These are phyloP conservation scores for Bothrops jararaca DNA, from an alignment of 2,113 vertebrate species.

Conservation along the genomic window DNA sequence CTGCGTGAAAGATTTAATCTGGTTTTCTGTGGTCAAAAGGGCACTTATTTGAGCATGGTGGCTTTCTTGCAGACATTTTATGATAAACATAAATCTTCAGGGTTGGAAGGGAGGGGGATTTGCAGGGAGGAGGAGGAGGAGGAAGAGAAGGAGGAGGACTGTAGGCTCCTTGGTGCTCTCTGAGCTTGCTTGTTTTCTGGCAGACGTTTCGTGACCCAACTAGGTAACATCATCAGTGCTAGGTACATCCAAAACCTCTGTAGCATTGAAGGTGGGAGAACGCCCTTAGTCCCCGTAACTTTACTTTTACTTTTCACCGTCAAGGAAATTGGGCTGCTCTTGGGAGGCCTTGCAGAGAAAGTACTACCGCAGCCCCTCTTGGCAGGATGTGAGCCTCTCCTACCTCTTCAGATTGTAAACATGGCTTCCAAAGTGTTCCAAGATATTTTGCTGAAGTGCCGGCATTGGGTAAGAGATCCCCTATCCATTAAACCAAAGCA, in stretches of 20 bases:
- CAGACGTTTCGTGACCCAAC: too few relatives aligned
- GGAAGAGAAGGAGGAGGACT: too few relatives aligned
- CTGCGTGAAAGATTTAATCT: not conserved
- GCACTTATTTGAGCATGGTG: not conserved
- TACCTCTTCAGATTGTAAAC: constrained; percentile 65
- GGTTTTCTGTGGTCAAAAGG: fast-evolving
- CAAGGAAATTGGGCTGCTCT: constrained; percentile 76
- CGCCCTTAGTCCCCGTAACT: not conserved
- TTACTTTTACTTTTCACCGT: not conserved
- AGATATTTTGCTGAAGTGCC: constrained; percentile 84
- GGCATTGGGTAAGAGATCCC: constrained; percentile 80
- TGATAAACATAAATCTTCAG: too few relatives aligned
- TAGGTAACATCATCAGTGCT: too few relatives aligned
- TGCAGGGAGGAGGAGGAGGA: too few relatives aligned
- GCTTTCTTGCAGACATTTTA: too few relatives aligned
- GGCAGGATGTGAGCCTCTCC: not conserved
- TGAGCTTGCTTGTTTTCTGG: too few relatives aligned
- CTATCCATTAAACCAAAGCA: fast-evolving
- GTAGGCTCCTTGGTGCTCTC: too few relatives aligned
- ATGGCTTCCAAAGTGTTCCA: constrained; percentile 74
- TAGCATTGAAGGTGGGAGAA: not conserved
- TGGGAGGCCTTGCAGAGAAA: constrained; percentile 75
- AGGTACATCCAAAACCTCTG: not conserved
- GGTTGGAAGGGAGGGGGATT: too few relatives aligned
- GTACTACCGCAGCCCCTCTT: constrained; percentile 48